Conservation (phyloP, 2,888 invertebrate genomes). For the Oxyscelio sp. region DNA sequence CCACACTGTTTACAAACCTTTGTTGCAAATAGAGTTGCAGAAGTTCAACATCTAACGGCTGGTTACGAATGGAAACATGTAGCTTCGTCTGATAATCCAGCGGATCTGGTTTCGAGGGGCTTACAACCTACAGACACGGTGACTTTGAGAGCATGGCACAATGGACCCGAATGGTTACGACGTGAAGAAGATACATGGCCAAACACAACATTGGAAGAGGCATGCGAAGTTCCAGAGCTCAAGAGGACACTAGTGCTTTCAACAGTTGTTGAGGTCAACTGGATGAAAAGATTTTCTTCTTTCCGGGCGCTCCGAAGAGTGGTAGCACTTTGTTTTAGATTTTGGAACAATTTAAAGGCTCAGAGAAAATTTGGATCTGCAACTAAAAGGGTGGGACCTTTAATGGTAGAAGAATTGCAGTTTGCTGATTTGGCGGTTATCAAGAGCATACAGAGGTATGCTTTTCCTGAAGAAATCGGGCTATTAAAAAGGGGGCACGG, state of each 20-base stretch:
- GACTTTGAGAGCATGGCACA: conserved; percentile 6
- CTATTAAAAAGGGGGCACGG: not conserved
- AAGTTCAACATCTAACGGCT: not conserved
- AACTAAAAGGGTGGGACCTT: not conserved
- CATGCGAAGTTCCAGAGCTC: conserved; percentile 12
- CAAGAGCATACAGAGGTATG: not conserved
- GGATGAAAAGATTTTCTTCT: conserved; percentile 22
- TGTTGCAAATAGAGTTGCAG: conserved; percentile 23
- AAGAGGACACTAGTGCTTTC: not conserved
- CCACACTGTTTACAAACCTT: conserved; percentile 7
- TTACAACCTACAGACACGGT: not conserved
- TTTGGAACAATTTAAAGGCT: conserved; percentile 2
- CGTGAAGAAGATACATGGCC: conserved; percentile 6
- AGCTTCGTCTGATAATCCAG: not conserved
- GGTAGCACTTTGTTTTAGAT: conserved; percentile 3
- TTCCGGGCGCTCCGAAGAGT: conserved; percentile 7
- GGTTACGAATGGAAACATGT: conserved; percentile 22
- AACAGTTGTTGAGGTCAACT: not conserved
- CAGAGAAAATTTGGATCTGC: not conserved
- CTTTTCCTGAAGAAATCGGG: not conserved
- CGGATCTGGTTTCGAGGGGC: conserved; percentile 14
- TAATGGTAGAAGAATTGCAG: not conserved
- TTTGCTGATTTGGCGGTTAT: conserved; percentile 1
- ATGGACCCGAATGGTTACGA: conserved; percentile 16
- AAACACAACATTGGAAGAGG: not conserved